Conservation (phyloP, 2,888 invertebrate genomes). For the Amphipyra tragopoginis region DNA sequence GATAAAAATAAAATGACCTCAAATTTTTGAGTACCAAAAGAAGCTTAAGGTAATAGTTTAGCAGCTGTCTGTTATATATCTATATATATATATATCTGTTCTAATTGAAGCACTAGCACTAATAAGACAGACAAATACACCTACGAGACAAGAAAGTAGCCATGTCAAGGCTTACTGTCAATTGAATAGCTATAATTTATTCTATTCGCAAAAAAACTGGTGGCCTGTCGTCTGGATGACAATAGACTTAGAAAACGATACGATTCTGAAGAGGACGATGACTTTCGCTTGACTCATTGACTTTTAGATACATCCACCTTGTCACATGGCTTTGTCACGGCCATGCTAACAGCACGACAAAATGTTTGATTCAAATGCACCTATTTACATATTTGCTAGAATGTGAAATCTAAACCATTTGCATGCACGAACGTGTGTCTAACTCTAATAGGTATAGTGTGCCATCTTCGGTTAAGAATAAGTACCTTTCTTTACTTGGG, state of each 20-base stretch:
- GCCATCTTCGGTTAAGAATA: slow-evolving; percentile 6
- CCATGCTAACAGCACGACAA: slow-evolving; percentile 27
- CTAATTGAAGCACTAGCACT: too few relatives aligned
- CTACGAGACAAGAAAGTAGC: too few relatives aligned
- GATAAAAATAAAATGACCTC: too few relatives aligned
- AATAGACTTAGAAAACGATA: neutral
- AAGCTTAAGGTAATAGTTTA: too few relatives aligned
- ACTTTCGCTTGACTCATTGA: slow-evolving; percentile 39
- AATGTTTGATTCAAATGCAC: slow-evolving; percentile 28
- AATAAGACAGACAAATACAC: too few relatives aligned
- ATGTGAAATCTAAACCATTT: slow-evolving; percentile 45
- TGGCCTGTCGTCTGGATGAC: too few relatives aligned
- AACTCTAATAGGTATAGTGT: slow-evolving; percentile 26
- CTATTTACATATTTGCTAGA: slow-evolving; percentile 23
- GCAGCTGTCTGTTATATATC: too few relatives aligned
- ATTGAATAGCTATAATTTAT: too few relatives aligned
- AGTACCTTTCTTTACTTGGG: slow-evolving; percentile 9
- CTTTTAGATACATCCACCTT: slow-evolving; percentile 26
- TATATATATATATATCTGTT: too few relatives aligned
- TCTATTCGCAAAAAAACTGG: too few relatives aligned
- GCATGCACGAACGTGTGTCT: slow-evolving; percentile 39
- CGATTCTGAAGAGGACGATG: slow-evolving; percentile 1
- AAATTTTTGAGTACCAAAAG: too few relatives aligned
- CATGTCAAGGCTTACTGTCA: too few relatives aligned
- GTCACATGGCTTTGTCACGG: slow-evolving; percentile 14